Evolutionary conservation across 2,113 vertebrate species (phyloP).

Genomic region (Pycnonotus jocosus): DNA sequence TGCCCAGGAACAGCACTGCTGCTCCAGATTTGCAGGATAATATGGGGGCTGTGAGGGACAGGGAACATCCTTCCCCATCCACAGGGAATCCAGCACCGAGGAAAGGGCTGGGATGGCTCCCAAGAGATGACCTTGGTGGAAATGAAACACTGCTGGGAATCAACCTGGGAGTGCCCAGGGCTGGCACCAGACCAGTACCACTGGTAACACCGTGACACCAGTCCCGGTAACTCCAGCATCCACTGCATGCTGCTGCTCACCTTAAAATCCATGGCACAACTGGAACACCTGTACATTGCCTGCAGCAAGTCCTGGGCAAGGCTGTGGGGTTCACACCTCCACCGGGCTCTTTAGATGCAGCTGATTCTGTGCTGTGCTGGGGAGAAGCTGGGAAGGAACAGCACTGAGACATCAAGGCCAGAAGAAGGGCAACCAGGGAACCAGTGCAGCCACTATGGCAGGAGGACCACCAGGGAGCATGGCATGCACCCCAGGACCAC

Average conservation of each 20-base stretch:
- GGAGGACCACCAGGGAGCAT: neutral
- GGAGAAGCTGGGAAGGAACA: neutral
- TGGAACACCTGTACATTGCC: neutral
- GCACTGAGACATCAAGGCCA: neutral
- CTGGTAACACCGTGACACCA: neutral
- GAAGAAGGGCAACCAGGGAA: neutral
- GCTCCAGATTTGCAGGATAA: neutral
- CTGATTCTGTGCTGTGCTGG: neutral
- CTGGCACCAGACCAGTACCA: neutral
- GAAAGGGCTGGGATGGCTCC: neutral
- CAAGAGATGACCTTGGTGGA: neutral
- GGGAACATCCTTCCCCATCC: neutral
- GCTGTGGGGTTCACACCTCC: neutral
- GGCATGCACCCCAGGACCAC: neutral
- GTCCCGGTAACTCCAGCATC: fast-evolving
- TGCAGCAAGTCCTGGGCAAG: fast-evolving
- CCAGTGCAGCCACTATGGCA: neutral
- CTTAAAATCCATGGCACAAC: fast-evolving
- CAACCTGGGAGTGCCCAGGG: neutral
- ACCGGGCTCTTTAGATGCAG: fast-evolving
- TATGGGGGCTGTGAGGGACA: neutral
- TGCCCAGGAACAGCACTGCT: neutral
- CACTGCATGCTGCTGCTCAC: neutral
- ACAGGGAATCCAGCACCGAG: fast-evolving
- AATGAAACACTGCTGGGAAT: neutral